Conservation (phyloP, 53 echinoderm and acorn worm species). For the Crossaster papposus region DNA sequence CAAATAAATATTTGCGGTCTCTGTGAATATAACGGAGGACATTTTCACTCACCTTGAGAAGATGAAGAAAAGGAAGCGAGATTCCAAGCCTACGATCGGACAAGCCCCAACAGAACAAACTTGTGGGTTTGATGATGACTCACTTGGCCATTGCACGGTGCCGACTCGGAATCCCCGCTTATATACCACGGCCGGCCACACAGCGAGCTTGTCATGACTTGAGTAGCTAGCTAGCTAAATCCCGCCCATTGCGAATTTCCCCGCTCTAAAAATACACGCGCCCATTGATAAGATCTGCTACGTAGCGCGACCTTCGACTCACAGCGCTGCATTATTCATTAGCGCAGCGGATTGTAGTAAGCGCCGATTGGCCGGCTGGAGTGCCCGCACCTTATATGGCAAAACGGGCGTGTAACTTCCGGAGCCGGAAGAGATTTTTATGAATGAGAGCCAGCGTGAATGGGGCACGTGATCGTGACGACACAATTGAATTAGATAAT, state of each 20-base stretch:
- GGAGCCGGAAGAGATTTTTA: conserved; percentile 66
- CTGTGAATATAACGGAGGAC: neutral
- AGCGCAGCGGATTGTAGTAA: conserved; percentile 13
- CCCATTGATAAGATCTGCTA: conserved; percentile 59
- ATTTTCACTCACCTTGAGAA: conserved; percentile 27
- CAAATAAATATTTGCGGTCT: neutral
- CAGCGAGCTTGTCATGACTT: conserved; percentile 14
- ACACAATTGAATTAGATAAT: conserved; percentile 62
- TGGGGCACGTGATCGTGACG: conserved; percentile 60
- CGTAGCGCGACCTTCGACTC: conserved; percentile 50
- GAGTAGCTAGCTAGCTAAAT: neutral
- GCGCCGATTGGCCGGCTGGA: conserved; percentile 49
- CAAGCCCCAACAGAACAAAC: conserved; percentile 12
- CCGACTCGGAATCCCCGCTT: conserved; percentile 33
- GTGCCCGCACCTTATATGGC: conserved; percentile 46
- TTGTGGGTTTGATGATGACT: conserved; percentile 18
- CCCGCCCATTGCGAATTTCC: conserved; percentile 55
- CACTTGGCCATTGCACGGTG: neutral
- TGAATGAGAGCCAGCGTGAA: conserved; percentile 50
- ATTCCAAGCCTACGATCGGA: neutral
- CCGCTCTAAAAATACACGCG: conserved; percentile 30
- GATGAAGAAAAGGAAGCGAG: neutral
- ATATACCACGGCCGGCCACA: neutral
- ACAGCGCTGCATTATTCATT: conserved; percentile 43
- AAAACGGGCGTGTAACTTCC: conserved; percentile 55